phyloP scores from a whole-genome alignment of 2,113 vertebrate genomes.

The Morone saxatilis region DNA sequence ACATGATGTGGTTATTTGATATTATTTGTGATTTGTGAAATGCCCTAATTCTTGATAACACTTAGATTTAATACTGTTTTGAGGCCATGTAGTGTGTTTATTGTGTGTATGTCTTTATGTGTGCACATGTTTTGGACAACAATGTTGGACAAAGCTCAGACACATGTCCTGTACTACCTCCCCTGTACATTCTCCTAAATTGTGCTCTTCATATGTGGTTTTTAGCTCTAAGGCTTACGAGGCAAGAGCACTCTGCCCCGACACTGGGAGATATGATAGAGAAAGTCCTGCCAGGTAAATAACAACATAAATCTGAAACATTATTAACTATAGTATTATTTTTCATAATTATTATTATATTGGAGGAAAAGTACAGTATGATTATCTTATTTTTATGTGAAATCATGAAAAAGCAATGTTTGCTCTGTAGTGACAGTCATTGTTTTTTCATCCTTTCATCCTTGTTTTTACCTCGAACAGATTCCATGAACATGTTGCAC shows the following conservation, averaged over 20 bases:
- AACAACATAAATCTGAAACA: conserved; percentile 63
- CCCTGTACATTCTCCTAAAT: conserved; percentile 71
- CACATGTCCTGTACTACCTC: conserved; percentile 55
- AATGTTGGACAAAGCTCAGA: conserved; percentile 51
- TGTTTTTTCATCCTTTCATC: conserved; percentile 41
- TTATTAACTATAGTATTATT: conserved; percentile 17
- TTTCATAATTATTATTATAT: conserved; percentile 50
- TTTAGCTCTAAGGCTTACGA: conserved; percentile 95
- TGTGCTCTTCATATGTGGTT: conserved; percentile 84
- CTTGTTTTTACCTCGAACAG: conserved; percentile 37
- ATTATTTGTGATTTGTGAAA: conserved; percentile 22
- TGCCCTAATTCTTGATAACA: not conserved
- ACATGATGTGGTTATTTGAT: conserved; percentile 10
- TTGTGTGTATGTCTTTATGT: conserved; percentile 38
- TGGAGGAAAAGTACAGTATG: conserved; percentile 11
- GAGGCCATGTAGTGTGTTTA: conserved; percentile 1
- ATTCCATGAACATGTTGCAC: conserved; percentile 35
- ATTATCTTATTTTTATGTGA: not conserved
- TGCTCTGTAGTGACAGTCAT: conserved; percentile 24
- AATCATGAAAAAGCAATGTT: conserved; percentile 44
- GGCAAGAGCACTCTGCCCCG: conserved; percentile 98
- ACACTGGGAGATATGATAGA: conserved; percentile 90
- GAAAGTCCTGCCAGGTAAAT: conserved; percentile 87
- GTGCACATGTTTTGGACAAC: conserved; percentile 18
- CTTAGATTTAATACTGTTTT: conserved; percentile 3